Base-by-base conservation (phyloP, 2,888 invertebrate genomes). In the Galerucella nymphaeae region DNA sequence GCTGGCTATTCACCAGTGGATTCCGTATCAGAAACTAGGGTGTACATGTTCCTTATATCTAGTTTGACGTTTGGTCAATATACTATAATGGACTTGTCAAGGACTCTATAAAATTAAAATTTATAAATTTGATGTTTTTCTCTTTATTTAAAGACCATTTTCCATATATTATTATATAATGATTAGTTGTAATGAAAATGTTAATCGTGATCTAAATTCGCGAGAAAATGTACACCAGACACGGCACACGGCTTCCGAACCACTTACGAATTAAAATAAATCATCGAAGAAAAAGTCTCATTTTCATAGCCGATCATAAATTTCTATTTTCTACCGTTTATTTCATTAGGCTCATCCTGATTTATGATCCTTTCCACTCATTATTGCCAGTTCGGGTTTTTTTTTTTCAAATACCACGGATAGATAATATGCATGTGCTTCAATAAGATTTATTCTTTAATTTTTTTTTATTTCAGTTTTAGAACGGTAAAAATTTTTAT, bases 251-350 rank as follows among this genome's bases (percentile, higher is more conserved):
- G 41, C 61, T 67, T 67, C 59, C 57, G 23, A 63, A 67, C 67
- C 72, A 65, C 64, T 72, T 69, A 72, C 61, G 42, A 69, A 72
- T 72, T 50, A 45, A 63, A 2, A 74, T 74, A 71, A 74, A 71
- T 74, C 74, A 71, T 67, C 63, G 63, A 58, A 13, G 57, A 53
- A 30, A 30, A 30, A 59, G 57, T 63, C 20, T 63, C 67, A 71
- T 74, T 74, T 74, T 74, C 71, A 74, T 74, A 71, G 68, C 64
- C 53, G 30, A 18, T 62, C 74, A 65, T 74, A 74, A 71, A 74
- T 74, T 74, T 64, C 68, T 67, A 74, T 74, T 63, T 74, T 71
- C 68, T 63, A 64, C 53, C 61, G 68, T 67, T 74, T 68, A 74
- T 73, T 73, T 66, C 70, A 70, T 74, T 74, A 74, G 71, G 16